Conservation (phyloP, 2,113 vertebrate species). For the Mellivora capensis region DNA sequence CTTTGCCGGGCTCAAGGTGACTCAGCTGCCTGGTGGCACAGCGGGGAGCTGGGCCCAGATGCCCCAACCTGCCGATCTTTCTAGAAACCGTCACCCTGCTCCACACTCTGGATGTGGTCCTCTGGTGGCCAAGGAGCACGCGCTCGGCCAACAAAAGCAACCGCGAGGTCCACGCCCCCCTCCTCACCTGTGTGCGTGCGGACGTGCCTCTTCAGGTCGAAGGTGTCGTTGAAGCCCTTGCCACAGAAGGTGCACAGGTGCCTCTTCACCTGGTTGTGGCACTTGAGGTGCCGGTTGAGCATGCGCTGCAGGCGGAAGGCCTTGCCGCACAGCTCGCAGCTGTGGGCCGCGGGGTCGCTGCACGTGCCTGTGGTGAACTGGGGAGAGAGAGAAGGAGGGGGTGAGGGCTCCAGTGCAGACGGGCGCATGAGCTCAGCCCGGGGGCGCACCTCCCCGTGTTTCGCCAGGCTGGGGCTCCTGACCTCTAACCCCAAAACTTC, state of each 20-base stretch:
- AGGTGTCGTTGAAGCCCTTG: conserved; percentile 91
- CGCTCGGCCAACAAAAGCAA: not conserved
- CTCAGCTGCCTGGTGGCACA: not conserved
- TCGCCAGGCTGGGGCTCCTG: not conserved
- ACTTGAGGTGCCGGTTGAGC: conserved; percentile 90
- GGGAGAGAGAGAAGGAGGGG: not conserved
- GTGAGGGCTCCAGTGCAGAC: not conserved
- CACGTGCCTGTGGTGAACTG: conserved; percentile 86
- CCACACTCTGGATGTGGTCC: not conserved
- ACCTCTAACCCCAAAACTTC: not conserved
- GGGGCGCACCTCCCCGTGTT: not conserved
- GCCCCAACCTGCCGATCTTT: not conserved
- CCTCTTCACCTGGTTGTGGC: conserved; percentile 88
- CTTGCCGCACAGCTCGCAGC: conserved; percentile 86
- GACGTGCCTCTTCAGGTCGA: conserved; percentile 88
- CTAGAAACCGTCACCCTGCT: not conserved
- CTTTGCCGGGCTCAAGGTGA: not conserved
- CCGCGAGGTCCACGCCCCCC: not conserved
- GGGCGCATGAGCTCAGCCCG: not conserved
- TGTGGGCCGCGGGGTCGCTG: conserved; percentile 71
- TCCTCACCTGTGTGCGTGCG: conserved; percentile 88
- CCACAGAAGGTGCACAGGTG: conserved; percentile 90
- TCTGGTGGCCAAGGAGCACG: not conserved
- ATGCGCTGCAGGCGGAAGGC: conserved; percentile 87
- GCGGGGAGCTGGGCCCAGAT: not conserved